Evolutionary conservation across 2,113 vertebrate species (phyloP).

Genomic region (Rousettus leschenaultii): DNA sequence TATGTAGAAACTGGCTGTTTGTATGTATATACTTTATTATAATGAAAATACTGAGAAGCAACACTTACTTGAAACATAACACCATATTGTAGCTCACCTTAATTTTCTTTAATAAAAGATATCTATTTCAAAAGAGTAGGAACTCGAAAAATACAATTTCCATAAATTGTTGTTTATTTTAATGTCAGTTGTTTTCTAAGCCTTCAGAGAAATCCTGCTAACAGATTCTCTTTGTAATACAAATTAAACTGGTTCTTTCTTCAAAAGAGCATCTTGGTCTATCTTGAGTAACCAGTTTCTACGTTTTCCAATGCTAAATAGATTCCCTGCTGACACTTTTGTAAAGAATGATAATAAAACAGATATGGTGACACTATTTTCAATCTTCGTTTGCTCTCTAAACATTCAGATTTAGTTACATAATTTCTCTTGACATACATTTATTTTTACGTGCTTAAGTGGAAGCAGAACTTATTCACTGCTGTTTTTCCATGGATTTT

Average conservation of each 20-base stretch:
- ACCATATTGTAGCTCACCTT: neutral
- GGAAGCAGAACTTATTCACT: neutral
- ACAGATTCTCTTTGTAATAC: slow-evolving; percentile 38
- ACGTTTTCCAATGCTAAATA: slow-evolving; percentile 31
- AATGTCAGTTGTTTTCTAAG: neutral
- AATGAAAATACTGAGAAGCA: neutral
- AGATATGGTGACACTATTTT: neutral
- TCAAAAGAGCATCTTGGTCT: slow-evolving; percentile 5
- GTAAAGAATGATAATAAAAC: neutral
- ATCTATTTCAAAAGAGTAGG: slow-evolving; percentile 5
- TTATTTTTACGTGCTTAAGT: neutral
- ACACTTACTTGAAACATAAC: neutral
- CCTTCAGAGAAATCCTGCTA: slow-evolving; percentile 31
- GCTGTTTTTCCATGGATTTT: neutral
- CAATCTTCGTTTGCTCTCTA: neutral
- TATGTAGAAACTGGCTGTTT: neutral
- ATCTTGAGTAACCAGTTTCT: slow-evolving; percentile 12
- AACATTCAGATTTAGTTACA: neutral
- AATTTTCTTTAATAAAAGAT: slow-evolving; percentile 13
- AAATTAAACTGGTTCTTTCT: slow-evolving; percentile 41
- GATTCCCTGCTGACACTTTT: slow-evolving; percentile 9
- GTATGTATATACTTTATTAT: neutral
- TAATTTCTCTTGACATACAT: neutral
- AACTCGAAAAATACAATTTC: slow-evolving; percentile 29
- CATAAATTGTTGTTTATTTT: slow-evolving; percentile 29